Conservation (phyloP, 2,888 invertebrate genomes). For the Campoletis raptor region DNA sequence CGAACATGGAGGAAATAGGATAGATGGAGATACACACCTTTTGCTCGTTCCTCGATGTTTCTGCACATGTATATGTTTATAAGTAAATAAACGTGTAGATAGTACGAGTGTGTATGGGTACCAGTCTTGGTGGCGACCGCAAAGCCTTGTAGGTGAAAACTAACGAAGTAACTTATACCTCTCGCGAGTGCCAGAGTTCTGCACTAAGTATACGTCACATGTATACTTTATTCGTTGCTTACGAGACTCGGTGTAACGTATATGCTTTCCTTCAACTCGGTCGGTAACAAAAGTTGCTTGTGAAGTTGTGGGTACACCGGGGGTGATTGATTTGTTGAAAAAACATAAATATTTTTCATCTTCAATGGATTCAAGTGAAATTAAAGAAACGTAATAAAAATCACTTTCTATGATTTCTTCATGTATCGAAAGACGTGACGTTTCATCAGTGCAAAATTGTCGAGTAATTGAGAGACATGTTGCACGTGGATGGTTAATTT, state of each 20-base stretch:
- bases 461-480: neutral
- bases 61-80: slow-evolving; percentile 6
- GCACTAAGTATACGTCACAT: slow-evolving; percentile 41
- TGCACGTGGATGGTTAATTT: neutral
- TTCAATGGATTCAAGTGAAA: slow-evolving; percentile 13
- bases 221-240: slow-evolving; percentile 45
- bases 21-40: slow-evolving; percentile 33
- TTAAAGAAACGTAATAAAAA: slow-evolving; percentile 16
- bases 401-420: slow-evolving; percentile 30
- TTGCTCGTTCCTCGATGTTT: slow-evolving; percentile 25
- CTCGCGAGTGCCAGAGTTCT: slow-evolving; percentile 28
- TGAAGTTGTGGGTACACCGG: slow-evolving; percentile 16
- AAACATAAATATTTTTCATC: slow-evolving; percentile 43
- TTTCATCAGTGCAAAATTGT: slow-evolving; percentile 33
- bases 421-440: slow-evolving; percentile 26
- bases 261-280: slow-evolving; percentile 46
- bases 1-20: slow-evolving; percentile 65
- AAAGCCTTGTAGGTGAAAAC: slow-evolving; percentile 69
- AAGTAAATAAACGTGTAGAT: slow-evolving; percentile 10
- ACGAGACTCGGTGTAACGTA: slow-evolving; percentile 56
- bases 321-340: slow-evolving; percentile 19
- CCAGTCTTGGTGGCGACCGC: slow-evolving; percentile 69
- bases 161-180: slow-evolving; percentile 71
- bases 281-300: slow-evolving; percentile 29
- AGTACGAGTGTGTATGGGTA: slow-evolving; percentile 12